These are phyloP conservation scores for Ormia ochracea DNA, from an alignment of 2,888 invertebrate species.

Conservation along the genomic window DNA sequence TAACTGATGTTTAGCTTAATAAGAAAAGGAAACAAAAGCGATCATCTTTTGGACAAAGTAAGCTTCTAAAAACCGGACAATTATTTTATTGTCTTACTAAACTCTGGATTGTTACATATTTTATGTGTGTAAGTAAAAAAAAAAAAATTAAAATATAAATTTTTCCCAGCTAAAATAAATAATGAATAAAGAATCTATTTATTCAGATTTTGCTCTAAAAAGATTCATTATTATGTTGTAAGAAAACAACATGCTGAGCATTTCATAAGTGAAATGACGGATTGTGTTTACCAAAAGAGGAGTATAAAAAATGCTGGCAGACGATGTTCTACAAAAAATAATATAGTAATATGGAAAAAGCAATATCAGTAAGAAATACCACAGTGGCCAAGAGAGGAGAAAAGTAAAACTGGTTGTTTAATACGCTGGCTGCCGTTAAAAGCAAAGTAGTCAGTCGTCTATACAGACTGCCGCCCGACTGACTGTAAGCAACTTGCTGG, in stretches of 20 bases:
- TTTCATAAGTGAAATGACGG: conserved; percentile 2
- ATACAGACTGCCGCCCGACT: not conserved
- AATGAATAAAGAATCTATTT: not conserved
- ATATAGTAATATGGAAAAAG: conserved; percentile 11
- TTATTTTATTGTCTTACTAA: no score
- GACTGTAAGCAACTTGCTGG: conserved; percentile 1
- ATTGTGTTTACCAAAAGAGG: conserved; percentile 24
- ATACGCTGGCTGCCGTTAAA: conserved; percentile 27
- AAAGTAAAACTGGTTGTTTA: not conserved
- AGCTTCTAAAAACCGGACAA: no score
- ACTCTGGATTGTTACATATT: no score
- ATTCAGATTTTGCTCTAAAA: not conserved
- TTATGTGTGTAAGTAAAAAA: no score
- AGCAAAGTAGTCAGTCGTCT: conserved; percentile 3
- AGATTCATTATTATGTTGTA: conserved; percentile 48
- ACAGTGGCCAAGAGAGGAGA: not conserved
- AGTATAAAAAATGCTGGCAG: conserved; percentile 17
- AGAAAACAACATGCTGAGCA: conserved; percentile 43
- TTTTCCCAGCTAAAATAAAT: not conserved
- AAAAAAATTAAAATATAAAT: not conserved
- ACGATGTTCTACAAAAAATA: conserved; percentile 35
- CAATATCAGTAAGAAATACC: not conserved
- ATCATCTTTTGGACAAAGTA: no score
- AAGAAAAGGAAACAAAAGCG: no score
- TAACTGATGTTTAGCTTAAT: no score